Conservation (phyloP, 2,113 vertebrate species). For the Caranx melampygus region DNA sequence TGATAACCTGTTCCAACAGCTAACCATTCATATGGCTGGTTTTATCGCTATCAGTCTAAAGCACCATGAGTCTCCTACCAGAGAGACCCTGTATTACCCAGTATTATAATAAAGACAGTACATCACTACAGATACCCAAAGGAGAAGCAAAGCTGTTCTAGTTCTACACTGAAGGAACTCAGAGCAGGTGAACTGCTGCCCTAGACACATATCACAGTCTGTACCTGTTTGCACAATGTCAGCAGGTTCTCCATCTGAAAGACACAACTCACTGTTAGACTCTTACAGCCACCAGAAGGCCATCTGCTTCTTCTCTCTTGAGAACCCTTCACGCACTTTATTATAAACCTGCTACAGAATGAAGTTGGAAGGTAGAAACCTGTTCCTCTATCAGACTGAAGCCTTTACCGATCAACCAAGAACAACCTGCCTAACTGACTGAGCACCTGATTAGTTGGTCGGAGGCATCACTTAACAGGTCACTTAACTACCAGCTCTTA, state of each 20-base stretch:
- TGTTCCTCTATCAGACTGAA: background rate
- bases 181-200: background rate
- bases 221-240: constrained; percentile 56
- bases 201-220: background rate
- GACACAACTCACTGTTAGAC: constrained; percentile 33
- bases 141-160: background rate
- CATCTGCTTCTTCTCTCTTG: background rate
- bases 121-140: background rate
- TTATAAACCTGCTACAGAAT: background rate
- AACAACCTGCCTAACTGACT: background rate
- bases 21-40: background rate
- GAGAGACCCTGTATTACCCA: no score
- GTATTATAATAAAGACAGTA: no score
- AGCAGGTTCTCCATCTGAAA: constrained; percentile 50
- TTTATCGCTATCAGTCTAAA: background rate
- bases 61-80: no score
- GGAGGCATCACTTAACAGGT: background rate
- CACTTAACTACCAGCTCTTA: background rate
- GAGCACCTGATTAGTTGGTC: background rate
- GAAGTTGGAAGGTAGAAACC: background rate
- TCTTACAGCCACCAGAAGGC: background rate
- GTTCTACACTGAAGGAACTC: background rate
- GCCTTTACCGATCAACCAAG: background rate
- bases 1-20: background rate
- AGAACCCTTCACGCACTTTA: background rate